Percentiles rank a stretch among this genome's conserved stretches.
Conservation (phyloP, 1,140 invertebrate genomes). For the Nixonia krombeini region DNA sequence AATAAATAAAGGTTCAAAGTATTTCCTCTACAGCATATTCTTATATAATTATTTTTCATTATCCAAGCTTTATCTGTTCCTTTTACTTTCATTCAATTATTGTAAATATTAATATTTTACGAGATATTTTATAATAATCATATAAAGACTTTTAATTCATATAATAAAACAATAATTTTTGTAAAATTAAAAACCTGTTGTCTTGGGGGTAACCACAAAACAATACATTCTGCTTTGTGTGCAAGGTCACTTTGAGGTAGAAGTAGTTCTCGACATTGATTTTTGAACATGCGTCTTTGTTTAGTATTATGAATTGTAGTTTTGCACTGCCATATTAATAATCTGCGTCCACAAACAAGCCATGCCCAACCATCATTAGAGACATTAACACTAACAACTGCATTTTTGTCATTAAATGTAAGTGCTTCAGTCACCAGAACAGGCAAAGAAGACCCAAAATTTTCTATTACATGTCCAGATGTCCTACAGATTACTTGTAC, state of each 20-base stretch:
- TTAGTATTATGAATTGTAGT: constrained; percentile 59
- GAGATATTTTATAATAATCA: too few species aligned
- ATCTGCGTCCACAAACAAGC: constrained; percentile 87
- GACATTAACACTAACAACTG: constrained; percentile 76
- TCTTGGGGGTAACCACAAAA: constrained; percentile 80
- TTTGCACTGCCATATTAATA: constrained; percentile 91
- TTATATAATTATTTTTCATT: too few species aligned
- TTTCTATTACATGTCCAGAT: constrained; percentile 78
- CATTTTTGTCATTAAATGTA: constrained; percentile 79
- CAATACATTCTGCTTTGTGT: constrained; percentile 90
- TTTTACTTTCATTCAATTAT: too few species aligned
- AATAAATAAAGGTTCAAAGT: too few species aligned
- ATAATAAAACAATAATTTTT: constrained; percentile 3
- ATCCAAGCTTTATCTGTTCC: too few species aligned
- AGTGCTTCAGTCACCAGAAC: constrained; percentile 90
- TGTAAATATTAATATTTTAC: too few species aligned
- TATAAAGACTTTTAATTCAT: too few species aligned
- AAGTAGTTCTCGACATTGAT: constrained; percentile 84
- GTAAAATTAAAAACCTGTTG: too few species aligned
- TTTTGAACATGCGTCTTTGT: constrained; percentile 67
- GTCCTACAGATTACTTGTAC: constrained; percentile 81
- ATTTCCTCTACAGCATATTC: too few species aligned
- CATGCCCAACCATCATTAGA: constrained; percentile 83
- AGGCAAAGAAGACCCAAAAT: constrained; percentile 84
- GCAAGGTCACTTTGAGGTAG: constrained; percentile 92